Evolutionary conservation across 2,113 vertebrate species (phyloP), one percentile per base, ranked within the genome.

Genomic region (Muscicapa adusta): DNA sequence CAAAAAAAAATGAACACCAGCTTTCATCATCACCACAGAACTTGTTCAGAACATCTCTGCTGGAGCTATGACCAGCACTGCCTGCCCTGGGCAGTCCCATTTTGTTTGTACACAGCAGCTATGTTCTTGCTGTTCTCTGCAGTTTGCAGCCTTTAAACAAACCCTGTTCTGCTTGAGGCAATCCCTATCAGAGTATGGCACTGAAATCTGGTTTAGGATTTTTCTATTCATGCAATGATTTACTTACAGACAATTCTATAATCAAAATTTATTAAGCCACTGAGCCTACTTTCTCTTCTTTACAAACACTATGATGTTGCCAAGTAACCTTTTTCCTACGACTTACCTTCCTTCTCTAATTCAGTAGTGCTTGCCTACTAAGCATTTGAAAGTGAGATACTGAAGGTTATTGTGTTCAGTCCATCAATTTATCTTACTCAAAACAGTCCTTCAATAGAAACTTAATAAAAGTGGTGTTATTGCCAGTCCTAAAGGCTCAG

Each of bases 401-500:
- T 77, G 85, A 76, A 60, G 25, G 25, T 88, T 88, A 94, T 77
- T 94, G 82, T 63, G 62, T 22, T 91, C 90, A 93, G 72, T n/a
- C 42, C 83, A 47, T 74, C 89, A 56, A 84, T 82, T 95, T 91
- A 74, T 87, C 81, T 89, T 50, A 87, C 66, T 76, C 72, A 56
- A 66, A 96, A 80, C 1, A 95, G 71, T 54, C n/a, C 74, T 93
- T 91, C 90, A 93, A 73, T 7, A 70, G 56, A 89, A 89, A 78
- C 86, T 85, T 82, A 93, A 81, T 88, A 92, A 67, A 92, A 78
- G 73, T 26, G 40, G 17, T 60, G 42, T 71, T 94, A 90, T 15
- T 91, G 73, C 62, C n/a, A 89, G 47, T 42, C 80, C 67, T 73
- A 47, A 85, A 88, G 50, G 79, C 62, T 93, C 57, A 75, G 25